phyloP scores from a whole-genome alignment of 2,888 invertebrate genomes.

The Polydrusus cervinus region DNA sequence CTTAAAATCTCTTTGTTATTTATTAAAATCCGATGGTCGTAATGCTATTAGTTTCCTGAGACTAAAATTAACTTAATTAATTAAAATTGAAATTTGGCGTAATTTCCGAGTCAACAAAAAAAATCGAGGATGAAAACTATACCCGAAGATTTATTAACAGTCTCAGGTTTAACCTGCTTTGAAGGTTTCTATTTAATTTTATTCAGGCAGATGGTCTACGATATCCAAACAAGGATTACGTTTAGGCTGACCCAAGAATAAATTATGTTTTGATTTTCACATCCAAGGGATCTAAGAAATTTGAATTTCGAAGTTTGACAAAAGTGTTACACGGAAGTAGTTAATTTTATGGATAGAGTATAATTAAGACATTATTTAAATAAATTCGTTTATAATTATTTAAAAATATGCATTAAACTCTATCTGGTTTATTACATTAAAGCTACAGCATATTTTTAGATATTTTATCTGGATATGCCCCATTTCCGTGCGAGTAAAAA shows the following conservation, averaged over 20 bases:
- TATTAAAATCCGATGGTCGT: too few relatives aligned
- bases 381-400: too few relatives aligned
- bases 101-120: background rate
- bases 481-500: too few relatives aligned
- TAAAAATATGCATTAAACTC: too few relatives aligned
- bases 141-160: conserved; percentile 3
- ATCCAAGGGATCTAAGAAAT: background rate
- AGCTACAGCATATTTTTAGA: too few relatives aligned
- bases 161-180: conserved; percentile 1
- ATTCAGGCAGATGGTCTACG: conserved; percentile 8
- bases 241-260: background rate
- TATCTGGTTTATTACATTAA: too few relatives aligned
- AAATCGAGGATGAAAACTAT: background rate
- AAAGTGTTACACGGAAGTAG: background rate
- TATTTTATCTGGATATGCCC: too few relatives aligned
- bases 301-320: conserved; percentile 6
- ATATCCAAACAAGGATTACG: conserved; percentile 3
- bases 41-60: too few relatives aligned
- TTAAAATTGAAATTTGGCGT: background rate
- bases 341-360: background rate
- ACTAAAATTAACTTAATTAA: too few relatives aligned
- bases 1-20: too few relatives aligned
- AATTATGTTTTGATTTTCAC: conserved; percentile 6
- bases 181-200: conserved; percentile 6
- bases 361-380: background rate